Evolutionary conservation across 2,888 invertebrate species (phyloP), one percentile per base, ranked within the genome.

Genomic region (Carpatolechia fugitivella): DNA sequence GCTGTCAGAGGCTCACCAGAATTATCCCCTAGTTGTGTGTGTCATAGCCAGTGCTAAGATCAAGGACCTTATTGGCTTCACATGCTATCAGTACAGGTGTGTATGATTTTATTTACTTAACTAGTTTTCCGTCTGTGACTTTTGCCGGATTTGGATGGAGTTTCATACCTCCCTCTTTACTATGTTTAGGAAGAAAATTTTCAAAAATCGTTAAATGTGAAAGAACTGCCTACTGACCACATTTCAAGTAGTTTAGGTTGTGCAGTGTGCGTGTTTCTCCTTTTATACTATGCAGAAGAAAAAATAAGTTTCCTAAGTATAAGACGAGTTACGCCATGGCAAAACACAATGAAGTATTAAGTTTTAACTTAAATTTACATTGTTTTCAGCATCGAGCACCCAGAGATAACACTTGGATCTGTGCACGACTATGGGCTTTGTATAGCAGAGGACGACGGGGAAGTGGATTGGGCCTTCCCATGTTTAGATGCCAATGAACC

Each of bases 391-490:
- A 92, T 93, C 60, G 91, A 92, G 70, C 92, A 93, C 75, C 93
- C 93, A 4, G 93, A 93, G 58, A 85, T 93, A 66, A 78, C 84
- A 16, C 87, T 94, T 48, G 92, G 93, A 66, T 92, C 93, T 35
- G 92, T 94, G 14, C 89, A 91, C 54, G 92, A 94, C 71, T 98
- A 97, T 78, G 96, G 97, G 41, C 91, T 99, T 54, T 97, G 96
- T 76, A 97, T 99, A 79, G 98, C 97, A 24, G 99, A 99, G 85
- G 98, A 99, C 72, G 98, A 98, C 76, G 99, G 98, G 1, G 98
- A 98, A 85, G 95, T 97, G 1, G 98, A 98, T 81, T 93, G 93
- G 84, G 98, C 98, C 68, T 98, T 99, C 77, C 98, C 98, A 0
- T 95, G 96, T 65, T 90, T 99, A 10, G 98, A 98, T 76, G 92